Percentiles rank a stretch among this genome's conserved stretches.
Conservation (phyloP, 1,140 invertebrate species). For the Drosophila setifemur region DNA sequence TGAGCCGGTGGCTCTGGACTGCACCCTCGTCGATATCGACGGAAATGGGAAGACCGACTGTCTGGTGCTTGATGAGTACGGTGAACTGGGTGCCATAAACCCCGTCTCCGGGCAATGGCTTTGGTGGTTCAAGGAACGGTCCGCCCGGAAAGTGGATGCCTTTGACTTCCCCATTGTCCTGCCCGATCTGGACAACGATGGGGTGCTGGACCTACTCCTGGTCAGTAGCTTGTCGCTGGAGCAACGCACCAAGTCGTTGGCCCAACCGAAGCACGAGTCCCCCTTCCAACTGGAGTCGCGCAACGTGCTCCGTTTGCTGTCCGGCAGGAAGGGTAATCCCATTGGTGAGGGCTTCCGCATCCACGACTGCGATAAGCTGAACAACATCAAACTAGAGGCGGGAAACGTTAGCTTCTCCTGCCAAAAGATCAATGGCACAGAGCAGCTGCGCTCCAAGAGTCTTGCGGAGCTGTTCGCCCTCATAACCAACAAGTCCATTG, state of each 20-base stretch:
- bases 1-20: constrained; percentile 88
- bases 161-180: constrained; percentile 88
- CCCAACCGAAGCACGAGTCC: constrained; percentile 44
- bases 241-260: constrained; percentile 58
- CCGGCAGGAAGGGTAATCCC: constrained; percentile 83
- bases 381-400: constrained; percentile 76
- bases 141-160: constrained; percentile 82
- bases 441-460: constrained; percentile 68
- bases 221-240: constrained; percentile 82
- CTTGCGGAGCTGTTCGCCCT: constrained; percentile 80
- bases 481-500: constrained; percentile 81
- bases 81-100: constrained; percentile 87
- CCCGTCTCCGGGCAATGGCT: constrained; percentile 85
- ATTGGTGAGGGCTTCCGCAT: constrained; percentile 84
- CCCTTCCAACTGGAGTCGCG: constrained; percentile 74
- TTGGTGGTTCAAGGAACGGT: constrained; percentile 86
- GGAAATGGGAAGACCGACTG: constrained; percentile 88
- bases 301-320: constrained; percentile 86
- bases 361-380: constrained; percentile 83
- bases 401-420: constrained; percentile 82
- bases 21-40: constrained; percentile 87
- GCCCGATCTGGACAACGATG: constrained; percentile 88
- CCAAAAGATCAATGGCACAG: constrained; percentile 82
- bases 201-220: constrained; percentile 86
- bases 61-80: constrained; percentile 87